Evolutionary conservation across 2,113 vertebrate species (phyloP).

Genomic region (Alosa alosa): DNA sequence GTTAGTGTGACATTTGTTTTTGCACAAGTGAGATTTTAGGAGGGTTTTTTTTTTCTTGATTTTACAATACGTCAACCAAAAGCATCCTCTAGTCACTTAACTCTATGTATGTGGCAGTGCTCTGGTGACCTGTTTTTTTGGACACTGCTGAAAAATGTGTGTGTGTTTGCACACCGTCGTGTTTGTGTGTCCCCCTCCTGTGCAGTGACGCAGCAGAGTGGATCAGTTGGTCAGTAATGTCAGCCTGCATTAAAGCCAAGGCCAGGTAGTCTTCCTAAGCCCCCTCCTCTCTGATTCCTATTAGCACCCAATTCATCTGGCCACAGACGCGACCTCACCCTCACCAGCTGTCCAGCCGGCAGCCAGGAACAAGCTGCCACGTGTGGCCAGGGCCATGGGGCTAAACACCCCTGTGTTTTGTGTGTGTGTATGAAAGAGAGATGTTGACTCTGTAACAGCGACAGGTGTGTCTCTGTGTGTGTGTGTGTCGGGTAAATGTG

Average conservation of each 20-base stretch:
- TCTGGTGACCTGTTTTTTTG: not conserved
- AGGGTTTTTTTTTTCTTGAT: not conserved
- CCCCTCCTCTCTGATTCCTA: slow-evolving; percentile 49
- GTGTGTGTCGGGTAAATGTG: too few species aligned
- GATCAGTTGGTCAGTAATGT: slow-evolving; percentile 47
- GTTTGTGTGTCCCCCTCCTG: not conserved
- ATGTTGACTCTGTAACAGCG: not conserved
- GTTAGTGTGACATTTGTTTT: not conserved
- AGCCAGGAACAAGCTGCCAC: slow-evolving; percentile 19
- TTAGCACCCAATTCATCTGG: slow-evolving; percentile 35
- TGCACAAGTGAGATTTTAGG: not conserved
- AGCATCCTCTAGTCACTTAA: not conserved
- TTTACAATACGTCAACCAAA: not conserved
- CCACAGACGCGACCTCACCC: slow-evolving; percentile 28
- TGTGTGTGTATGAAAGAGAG: not conserved
- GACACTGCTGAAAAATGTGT: not conserved
- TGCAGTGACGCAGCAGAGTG: slow-evolving; percentile 45
- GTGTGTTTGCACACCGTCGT: not conserved
- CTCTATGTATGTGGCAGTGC: not conserved
- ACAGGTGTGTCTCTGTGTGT: not conserved
- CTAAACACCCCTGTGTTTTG: not conserved
- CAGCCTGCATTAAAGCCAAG: not conserved
- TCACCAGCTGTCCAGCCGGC: slow-evolving; percentile 40
- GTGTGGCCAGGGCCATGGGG: not conserved
- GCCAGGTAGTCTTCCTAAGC: slow-evolving; percentile 27